Evolutionary conservation across 1,140 invertebrate genomes (phyloP).

Genomic region (Eumeta japonica): DNA sequence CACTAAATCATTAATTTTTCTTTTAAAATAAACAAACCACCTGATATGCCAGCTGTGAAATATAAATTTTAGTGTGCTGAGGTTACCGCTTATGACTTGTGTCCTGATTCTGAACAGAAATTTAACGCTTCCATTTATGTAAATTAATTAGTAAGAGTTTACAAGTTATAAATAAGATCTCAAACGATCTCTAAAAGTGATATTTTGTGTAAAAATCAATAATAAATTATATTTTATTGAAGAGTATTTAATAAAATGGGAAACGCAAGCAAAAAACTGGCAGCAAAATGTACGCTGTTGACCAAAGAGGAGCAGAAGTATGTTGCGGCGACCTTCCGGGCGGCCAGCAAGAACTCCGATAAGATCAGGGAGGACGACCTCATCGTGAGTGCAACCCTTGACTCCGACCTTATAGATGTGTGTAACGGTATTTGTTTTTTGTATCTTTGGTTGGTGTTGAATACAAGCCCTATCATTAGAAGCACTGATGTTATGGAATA

Average conservation of each 20-base stretch:
- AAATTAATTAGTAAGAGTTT: not conserved
- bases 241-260: conserved; percentile 40
- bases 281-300: conserved; percentile 61
- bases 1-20: no score
- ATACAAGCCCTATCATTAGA: no score
- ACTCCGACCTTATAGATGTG: conserved; percentile 47
- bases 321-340: conserved; percentile 59
- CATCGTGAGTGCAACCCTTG: conserved; percentile 58
- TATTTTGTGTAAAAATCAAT: no score
- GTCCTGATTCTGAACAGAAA: no score
- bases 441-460: conserved; percentile 15
- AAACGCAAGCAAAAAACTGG: conserved; percentile 62
- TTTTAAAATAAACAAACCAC: no score
- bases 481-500: no score
- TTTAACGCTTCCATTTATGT: no score
- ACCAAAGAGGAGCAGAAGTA: conserved; percentile 62
- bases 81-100: no score
- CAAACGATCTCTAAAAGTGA: no score
- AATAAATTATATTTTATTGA: not conserved
- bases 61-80: no score
- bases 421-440: conserved; percentile 47
- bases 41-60: no score
- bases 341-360: conserved; percentile 62
- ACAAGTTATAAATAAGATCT: no score
- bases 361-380: conserved; percentile 63